Evolutionary conservation across 2,888 invertebrate species (phyloP).

Genomic region (Minunthozetes semirufus): DNA sequence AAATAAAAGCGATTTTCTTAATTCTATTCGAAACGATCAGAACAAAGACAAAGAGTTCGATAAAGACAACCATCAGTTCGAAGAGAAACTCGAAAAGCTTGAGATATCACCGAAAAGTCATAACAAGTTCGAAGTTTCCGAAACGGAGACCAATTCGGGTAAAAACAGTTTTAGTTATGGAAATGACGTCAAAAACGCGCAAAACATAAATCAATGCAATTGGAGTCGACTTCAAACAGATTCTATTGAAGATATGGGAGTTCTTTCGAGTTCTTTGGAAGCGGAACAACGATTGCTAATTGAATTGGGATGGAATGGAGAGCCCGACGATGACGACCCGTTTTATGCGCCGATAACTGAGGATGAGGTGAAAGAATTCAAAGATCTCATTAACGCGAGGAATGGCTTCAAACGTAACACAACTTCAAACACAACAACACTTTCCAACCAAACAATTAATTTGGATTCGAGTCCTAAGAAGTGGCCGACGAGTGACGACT

Average conservation of each 20-base stretch:
- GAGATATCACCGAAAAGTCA: neutral
- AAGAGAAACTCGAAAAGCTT: neutral
- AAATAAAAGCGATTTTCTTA: constrained; percentile 48
- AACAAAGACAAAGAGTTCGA: constrained; percentile 36
- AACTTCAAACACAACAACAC: neutral
- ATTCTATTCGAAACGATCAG: constrained; percentile 46
- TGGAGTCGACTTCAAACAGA: too few species aligned
- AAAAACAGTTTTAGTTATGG: constrained; percentile 32
- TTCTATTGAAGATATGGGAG: constrained; percentile 36
- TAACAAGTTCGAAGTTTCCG: neutral
- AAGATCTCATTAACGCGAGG: constrained; percentile 39
- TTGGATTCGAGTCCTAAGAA: constrained; percentile 20
- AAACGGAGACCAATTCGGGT: constrained; percentile 35
- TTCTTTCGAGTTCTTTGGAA: constrained; percentile 48
- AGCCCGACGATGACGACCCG: constrained; percentile 46
- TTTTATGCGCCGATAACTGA: constrained; percentile 49
- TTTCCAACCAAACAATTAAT: constrained; percentile 11
- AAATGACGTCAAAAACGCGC: constrained; percentile 29
- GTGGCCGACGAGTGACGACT: neutral
- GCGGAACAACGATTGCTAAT: constrained; percentile 48
- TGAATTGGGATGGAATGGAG: constrained; percentile 51
- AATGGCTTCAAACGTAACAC: constrained; percentile 22
- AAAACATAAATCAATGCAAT: constrained; percentile 7
- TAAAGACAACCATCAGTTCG: neutral
- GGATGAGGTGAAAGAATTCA: constrained; percentile 49